Percentiles rank a stretch among this genome's conserved stretches.
phyloP scores from a whole-genome alignment of 1,140 invertebrate species.

The Dreissena rostriformis region DNA sequence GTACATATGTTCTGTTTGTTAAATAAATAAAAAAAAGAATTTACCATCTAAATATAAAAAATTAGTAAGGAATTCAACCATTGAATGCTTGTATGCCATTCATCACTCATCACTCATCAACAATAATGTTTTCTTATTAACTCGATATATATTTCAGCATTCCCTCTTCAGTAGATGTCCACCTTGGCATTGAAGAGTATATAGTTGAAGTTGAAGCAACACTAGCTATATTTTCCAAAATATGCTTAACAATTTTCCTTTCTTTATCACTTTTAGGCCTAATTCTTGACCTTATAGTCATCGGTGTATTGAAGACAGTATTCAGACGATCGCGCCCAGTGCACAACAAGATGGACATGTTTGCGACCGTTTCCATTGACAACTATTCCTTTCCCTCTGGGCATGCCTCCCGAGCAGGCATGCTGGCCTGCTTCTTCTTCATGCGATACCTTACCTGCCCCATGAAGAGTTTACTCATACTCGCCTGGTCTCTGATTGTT shows the following conservation, averaged over 20 bases:
- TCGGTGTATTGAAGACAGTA: conserved; percentile 91
- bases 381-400: conserved; percentile 98
- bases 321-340: conserved; percentile 89
- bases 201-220: no score
- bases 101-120: no score
- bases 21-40: no score
- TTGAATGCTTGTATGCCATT: no score
- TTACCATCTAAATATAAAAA: no score
- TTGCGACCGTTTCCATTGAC: conserved; percentile 87
- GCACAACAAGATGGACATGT: conserved; percentile 86
- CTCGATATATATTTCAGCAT: no score
- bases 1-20: no score
- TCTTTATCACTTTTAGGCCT: conserved; percentile 87
- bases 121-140: no score
- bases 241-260: conserved; percentile 71
- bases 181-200: no score
- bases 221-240: background rate
- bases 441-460: conserved; percentile 59
- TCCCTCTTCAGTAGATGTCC: no score
- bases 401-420: conserved; percentile 93
- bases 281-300: conserved; percentile 91
- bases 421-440: conserved; percentile 85
- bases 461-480: conserved; percentile 81
- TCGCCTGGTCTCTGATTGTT: conserved; percentile 89
- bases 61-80: no score